Evolutionary conservation across 2,888 invertebrate species (phyloP), one percentile per base, ranked within the genome.

Genomic region (Ochlodes sylvanus): DNA sequence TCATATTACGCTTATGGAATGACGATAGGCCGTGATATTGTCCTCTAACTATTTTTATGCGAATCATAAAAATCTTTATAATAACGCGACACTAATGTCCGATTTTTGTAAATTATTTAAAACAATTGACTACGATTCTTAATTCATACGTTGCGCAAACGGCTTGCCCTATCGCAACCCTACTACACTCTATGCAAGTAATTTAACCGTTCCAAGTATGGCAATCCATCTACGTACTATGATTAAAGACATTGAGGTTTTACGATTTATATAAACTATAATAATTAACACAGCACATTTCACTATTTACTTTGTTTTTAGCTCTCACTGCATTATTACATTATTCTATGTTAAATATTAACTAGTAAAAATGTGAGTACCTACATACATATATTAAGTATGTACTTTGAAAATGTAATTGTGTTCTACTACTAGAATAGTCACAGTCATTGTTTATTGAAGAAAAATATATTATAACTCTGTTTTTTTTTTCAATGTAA

Each of bases 21-120:
- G 70, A 73, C 65, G 38, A 47, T 90, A 89, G 90, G 90, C 90
- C 90, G 81, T 83, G 77, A 82, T 87, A 87, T 86, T 87, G 84
- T 87, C 86, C 73, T 77, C 75, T 78, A 79, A 75, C 72, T 71
- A 72, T 70, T 65, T 57, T 57, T 65, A 50, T 15, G 50, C 34
- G 68, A 56, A 57, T 17, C 38, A 50, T 62, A 56, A 44, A 42
- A 55, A 61, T 67, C 1, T 58, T 58, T 17, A 34, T 14, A 27
- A 27, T 27, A 44, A 55, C 67, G 10, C 15, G 54, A 54, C 32
- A 32, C 61, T 67, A 61, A 54, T 54, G 27, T 34, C 56, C 19
- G 14, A 58, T 55, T 44, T 47, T 4, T 7, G 52, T 41, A 50
- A 41, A 65, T 38, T 55, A 32, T 66, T 41, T 66, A 55, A 67